These are phyloP conservation scores for Diachasma alloeum DNA, from an alignment of 1,140 invertebrate species.

Conservation along the genomic window DNA sequence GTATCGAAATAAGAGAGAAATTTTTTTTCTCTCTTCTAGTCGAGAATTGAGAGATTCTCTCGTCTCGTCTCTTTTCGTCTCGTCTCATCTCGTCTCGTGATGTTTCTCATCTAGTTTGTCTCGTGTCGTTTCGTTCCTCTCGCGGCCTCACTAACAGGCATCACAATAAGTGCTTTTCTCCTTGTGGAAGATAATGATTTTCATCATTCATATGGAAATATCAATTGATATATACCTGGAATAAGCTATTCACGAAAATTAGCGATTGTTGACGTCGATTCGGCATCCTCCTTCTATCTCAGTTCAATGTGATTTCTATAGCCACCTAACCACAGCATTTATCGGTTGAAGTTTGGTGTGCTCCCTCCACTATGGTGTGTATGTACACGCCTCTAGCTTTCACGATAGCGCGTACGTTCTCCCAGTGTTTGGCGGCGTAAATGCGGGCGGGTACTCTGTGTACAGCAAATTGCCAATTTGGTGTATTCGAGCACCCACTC, in stretches of 20 bases:
- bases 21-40: too few species aligned
- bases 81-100: too few species aligned
- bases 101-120: too few species aligned
- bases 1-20: too few species aligned
- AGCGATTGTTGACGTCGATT: background rate
- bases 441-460: constrained; percentile 27
- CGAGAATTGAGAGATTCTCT: too few species aligned
- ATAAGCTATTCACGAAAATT: background rate
- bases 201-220: too few species aligned
- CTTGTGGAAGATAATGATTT: too few species aligned
- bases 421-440: constrained; percentile 23
- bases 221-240: too few species aligned
- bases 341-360: background rate
- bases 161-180: too few species aligned
- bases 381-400: background rate
- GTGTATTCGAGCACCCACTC: constrained; percentile 2
- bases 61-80: too few species aligned
- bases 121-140: too few species aligned
- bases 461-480: constrained; percentile 41
- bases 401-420: constrained; percentile 13
- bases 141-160: too few species aligned
- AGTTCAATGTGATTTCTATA: background rate
- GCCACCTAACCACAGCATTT: background rate
- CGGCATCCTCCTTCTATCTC: background rate
- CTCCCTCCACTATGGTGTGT: constrained; percentile 3